A percentile compares a stretch with the other conserved stretches of the same genome.
Evolutionary conservation across 2,888 invertebrate species (phyloP).

Genomic region (Bursaphelenchus okinawaensis): DNA sequence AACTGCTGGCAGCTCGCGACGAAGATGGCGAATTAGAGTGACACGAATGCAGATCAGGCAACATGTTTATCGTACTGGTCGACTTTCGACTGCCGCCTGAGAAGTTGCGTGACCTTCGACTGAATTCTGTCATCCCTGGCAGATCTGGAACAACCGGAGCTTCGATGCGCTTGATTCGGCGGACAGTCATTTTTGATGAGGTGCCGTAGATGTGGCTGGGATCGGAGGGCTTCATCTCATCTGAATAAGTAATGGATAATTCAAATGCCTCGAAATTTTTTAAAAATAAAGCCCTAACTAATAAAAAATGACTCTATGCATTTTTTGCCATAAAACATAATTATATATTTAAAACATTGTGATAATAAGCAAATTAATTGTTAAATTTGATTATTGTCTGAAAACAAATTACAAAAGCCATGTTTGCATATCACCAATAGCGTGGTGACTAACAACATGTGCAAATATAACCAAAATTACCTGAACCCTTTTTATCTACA

Average conservation of each 20-base stretch:
- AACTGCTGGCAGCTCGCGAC: slow-evolving; percentile 6
- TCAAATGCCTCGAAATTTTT: not conserved
- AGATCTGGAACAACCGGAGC: not conserved
- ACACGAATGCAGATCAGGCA: not conserved
- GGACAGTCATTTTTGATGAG: not conserved
- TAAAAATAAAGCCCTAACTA: not conserved
- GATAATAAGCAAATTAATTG: too few species aligned
- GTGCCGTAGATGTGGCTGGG: not conserved
- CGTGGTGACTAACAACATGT: too few species aligned
- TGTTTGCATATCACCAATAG: too few species aligned
- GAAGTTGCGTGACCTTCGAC: slow-evolving; percentile 6
- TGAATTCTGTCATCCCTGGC: slow-evolving; percentile 1
- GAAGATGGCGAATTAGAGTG: not conserved
- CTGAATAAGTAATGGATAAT: not conserved
- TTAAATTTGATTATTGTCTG: too few species aligned
- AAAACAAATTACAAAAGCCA: too few species aligned
- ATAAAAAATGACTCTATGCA: not conserved
- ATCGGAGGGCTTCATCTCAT: not conserved
- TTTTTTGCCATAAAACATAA: too few species aligned
- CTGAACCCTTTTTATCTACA: not conserved
- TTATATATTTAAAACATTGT: too few species aligned
- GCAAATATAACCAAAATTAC: not conserved
- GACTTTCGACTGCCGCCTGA: not conserved
- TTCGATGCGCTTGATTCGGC: slow-evolving; percentile 8
- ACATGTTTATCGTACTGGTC: not conserved